Conservation (phyloP, 2,797 vertebrate species). For the Phrynocephalus guinanensis region DNA sequence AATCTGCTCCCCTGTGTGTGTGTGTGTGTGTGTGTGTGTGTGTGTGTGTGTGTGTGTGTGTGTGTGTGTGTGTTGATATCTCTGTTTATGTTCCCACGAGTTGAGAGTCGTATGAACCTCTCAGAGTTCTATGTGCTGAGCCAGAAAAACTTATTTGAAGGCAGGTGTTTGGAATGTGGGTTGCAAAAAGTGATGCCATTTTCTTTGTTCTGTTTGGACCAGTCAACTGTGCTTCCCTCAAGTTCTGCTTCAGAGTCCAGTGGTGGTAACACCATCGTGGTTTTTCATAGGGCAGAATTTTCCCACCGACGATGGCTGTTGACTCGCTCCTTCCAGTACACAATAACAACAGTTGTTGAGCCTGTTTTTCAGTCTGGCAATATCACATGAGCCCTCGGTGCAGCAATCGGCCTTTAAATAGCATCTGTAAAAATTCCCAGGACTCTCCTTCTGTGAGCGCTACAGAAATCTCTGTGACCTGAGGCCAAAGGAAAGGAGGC, state of each 20-base stretch:
- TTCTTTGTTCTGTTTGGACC: neutral
- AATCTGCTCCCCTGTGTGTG: neutral
- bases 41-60: too few species aligned
- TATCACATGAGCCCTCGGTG: neutral
- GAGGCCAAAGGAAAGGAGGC: neutral
- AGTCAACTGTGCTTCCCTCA: neutral
- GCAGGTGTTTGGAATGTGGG: neutral
- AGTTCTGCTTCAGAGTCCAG: too few species aligned
- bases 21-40: too few species aligned
- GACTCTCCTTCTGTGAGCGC: neutral
- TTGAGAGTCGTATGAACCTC: neutral
- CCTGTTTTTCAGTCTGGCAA: neutral
- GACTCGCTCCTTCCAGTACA: neutral
- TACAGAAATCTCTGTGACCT: neutral
- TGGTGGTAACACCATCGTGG: neutral
- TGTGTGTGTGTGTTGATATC: neutral
- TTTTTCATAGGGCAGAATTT: neutral
- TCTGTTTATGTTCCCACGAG: neutral
- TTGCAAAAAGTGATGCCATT: neutral
- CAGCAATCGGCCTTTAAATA: conserved; percentile 16
- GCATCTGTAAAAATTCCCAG: conserved; percentile 12
- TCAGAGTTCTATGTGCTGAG: neutral
- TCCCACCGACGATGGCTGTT: neutral
- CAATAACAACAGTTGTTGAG: conserved; percentile 4
- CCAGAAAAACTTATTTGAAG: neutral